Evolutionary conservation across 92 coral and sea anemone species (phyloP), one percentile per base, ranked within the genome.

Genomic region (Porites evermanni): DNA sequence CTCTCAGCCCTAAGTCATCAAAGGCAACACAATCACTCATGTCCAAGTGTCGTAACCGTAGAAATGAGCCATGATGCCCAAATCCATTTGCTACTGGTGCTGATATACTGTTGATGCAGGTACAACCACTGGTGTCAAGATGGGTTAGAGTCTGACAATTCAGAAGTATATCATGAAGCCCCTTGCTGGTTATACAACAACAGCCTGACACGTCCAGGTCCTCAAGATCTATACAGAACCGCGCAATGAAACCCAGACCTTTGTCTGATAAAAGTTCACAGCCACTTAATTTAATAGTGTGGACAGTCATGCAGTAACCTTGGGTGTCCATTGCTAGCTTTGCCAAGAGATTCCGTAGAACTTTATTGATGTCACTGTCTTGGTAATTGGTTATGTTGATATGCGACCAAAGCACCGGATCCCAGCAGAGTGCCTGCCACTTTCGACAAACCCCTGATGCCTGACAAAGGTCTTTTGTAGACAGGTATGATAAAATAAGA

Each of bases 11-110:
- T 59, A 97, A 73, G 86, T 97, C 99, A 88, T 97, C 99, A 85
- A 97, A 95, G 73, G 99, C 99, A 12, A 95, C 98, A 88, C 99
- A 97, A 76, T 97, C 99, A 88, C 98, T 95, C 67, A 97, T 72
- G 79, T 97, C 98, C 89, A 97, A 90, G 70, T 95, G 91, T 60
- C 83, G 92, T 72, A 97, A 78, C 81, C 87, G 93, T 17, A 95
- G 86, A 74, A 87, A 92, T 74, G 89, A 84, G 26, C 97, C 95
- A 51, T 91, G 91, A 68, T 95, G 90, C 64, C 96, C 89, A 53
- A 95, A 95, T 64, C 98, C 98, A 82, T 95, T 97, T 47, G 95
- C 76, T 74, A 81, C 79, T 54, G 94, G 98, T 18, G 93, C 86
- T 6, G 94, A 93, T 74, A 97, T 77, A 69, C 96, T 95, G 82